A percentile compares a stretch with the other conserved stretches of the same genome.
Conservation (phyloP, 2,113 vertebrate genomes). For the Cervus canadensis region DNA sequence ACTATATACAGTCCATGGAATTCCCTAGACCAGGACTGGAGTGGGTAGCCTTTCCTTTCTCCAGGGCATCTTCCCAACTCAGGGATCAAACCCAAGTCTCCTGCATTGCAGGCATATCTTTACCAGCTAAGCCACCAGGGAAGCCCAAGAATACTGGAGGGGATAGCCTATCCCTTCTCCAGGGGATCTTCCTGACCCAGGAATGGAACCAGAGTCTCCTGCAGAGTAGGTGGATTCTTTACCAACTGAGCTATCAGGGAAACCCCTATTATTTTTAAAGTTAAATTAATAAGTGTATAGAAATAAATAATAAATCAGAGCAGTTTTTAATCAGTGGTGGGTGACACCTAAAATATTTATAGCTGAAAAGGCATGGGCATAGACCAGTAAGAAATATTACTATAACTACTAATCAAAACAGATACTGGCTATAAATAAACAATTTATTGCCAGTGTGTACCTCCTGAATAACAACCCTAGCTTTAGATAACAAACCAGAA, state of each 20-base stretch:
- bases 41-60: neutral
- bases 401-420: neutral
- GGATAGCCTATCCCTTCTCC: neutral
- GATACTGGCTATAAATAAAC: neutral
- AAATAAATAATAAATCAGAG: slow-evolving; percentile 27
- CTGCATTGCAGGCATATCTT: neutral
- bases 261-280: neutral
- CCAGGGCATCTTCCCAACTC: neutral
- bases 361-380: neutral
- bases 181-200: neutral
- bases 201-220: neutral
- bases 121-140: neutral
- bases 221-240: neutral
- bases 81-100: neutral
- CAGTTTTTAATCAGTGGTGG: neutral
- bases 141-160: neutral
- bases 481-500: neutral
- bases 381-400: slow-evolving; percentile 9
- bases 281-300: slow-evolving; percentile 11
- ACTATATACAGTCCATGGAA: neutral
- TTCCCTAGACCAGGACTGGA: neutral
- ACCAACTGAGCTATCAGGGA: neutral
- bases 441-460: neutral
- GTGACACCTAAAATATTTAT: slow-evolving; percentile 13
- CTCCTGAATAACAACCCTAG: neutral